phyloP scores from a whole-genome alignment of 2,888 invertebrate genomes.

The Lasioglossum leucozonium region DNA sequence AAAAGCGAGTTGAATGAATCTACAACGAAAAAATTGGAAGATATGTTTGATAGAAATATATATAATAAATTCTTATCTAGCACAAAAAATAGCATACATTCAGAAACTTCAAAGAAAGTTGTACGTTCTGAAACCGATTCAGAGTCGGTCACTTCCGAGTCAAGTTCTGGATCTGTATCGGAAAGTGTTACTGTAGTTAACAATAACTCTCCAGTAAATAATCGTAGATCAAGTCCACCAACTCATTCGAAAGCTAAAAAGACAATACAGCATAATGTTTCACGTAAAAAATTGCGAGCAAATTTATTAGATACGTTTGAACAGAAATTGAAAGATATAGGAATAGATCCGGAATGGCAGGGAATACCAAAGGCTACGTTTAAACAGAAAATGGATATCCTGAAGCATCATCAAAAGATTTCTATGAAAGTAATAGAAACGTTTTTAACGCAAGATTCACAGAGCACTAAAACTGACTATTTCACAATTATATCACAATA shows the following conservation, averaged over 20 bases:
- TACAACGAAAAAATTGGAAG: neutral
- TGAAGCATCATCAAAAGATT: slow-evolving; percentile 87
- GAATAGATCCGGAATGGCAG: slow-evolving; percentile 88
- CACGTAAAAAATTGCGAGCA: slow-evolving; percentile 64
- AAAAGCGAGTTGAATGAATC: slow-evolving; percentile 22
- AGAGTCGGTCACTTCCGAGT: slow-evolving; percentile 40
- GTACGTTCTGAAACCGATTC: slow-evolving; percentile 40
- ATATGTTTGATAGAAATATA: slow-evolving; percentile 1
- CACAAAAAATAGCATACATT: slow-evolving; percentile 21
- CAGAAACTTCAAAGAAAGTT: slow-evolving; percentile 16
- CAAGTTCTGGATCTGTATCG: slow-evolving; percentile 38
- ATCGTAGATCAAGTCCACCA: slow-evolving; percentile 15
- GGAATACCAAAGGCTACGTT: slow-evolving; percentile 86
- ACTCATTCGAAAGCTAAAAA: slow-evolving; percentile 22
- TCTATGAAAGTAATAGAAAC: slow-evolving; percentile 86
- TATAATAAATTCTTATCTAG: neutral
- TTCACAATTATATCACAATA: too few species aligned
- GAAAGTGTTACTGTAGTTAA: slow-evolving; percentile 38
- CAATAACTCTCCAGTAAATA: slow-evolving; percentile 27
- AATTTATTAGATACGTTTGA: slow-evolving; percentile 84
- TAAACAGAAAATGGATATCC: slow-evolving; percentile 86
- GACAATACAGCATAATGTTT: neutral
- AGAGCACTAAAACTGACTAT: too few species aligned
- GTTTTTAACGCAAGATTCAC: too few species aligned
- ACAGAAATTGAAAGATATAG: slow-evolving; percentile 86